These are phyloP conservation scores for Eupithecia pulchellata DNA, from an alignment of 2,888 invertebrate species.

Conservation along the genomic window DNA sequence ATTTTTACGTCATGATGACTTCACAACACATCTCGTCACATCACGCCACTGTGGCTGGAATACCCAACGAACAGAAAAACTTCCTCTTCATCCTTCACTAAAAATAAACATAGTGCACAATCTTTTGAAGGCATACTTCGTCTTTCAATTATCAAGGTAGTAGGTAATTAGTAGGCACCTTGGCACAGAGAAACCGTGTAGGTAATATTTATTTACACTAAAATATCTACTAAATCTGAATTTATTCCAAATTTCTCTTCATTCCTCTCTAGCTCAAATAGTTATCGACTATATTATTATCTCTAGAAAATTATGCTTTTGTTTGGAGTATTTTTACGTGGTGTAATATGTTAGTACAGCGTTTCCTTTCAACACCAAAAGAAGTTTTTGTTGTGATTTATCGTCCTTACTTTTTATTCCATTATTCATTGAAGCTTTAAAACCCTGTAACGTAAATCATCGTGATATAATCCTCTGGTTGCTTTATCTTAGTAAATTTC, in stretches of 20 bases:
- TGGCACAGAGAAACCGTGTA: background rate
- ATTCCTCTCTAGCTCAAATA: background rate
- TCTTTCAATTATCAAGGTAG: background rate
- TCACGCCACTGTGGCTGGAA: slow-evolving; percentile 42
- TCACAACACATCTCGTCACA: slow-evolving; percentile 40
- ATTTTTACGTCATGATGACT: slow-evolving; percentile 41
- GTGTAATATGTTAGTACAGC: background rate
- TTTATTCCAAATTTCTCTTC: background rate
- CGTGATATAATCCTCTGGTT: background rate
- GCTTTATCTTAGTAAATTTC: background rate
- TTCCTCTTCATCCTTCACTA: background rate
- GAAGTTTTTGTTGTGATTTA: background rate
- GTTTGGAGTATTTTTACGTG: background rate
- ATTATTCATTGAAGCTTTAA: background rate
- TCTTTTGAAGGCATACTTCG: background rate
- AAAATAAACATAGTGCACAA: background rate
- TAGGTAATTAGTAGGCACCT: background rate
- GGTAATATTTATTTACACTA: background rate
- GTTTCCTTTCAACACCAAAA: background rate
- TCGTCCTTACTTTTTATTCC: background rate
- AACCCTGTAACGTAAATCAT: background rate
- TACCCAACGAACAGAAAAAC: background rate
- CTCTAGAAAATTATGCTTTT: background rate
- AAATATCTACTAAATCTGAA: background rate
- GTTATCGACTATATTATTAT: background rate